phyloP scores from a whole-genome alignment of 2,797 vertebrate species.

The Rhinogobio ventralis region DNA sequence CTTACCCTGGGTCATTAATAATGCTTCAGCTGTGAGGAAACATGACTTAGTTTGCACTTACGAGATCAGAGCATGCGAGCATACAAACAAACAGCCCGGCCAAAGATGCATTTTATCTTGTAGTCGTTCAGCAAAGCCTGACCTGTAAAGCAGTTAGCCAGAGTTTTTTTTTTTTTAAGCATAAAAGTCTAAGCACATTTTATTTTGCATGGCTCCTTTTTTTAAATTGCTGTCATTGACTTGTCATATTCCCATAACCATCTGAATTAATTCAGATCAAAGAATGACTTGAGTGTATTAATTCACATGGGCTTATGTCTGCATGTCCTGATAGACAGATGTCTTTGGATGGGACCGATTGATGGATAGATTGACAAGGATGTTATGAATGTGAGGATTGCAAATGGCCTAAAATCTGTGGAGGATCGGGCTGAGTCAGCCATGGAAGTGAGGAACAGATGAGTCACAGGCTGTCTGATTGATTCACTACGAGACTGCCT shows the following conservation, averaged over 20 bases:
- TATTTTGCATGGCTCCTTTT: not conserved
- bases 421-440: conserved; percentile 23
- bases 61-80: conserved; percentile 64
- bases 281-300: not conserved
- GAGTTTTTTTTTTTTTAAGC: not conserved
- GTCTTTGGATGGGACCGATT: not conserved
- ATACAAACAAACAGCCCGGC: conserved; percentile 57
- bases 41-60: conserved; percentile 65
- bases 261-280: not conserved
- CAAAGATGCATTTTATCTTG: conserved; percentile 64
- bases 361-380: conserved; percentile 37
- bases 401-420: conserved; percentile 41
- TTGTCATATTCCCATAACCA: too few species aligned
- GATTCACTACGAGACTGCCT: conserved; percentile 56
- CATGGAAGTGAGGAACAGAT: conserved; percentile 37
- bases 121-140: not conserved
- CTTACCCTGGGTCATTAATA: conserved; percentile 71
- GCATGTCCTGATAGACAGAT: not conserved
- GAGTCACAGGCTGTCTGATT: conserved; percentile 61
- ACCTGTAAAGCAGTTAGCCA: conserved; percentile 15
- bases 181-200: not conserved
- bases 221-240: not conserved
- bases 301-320: not conserved
- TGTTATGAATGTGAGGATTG: conserved; percentile 37
- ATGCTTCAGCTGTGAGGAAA: conserved; percentile 69